phyloP scores from a whole-genome alignment of 2,888 invertebrate genomes.

The Andrena bucephala region DNA sequence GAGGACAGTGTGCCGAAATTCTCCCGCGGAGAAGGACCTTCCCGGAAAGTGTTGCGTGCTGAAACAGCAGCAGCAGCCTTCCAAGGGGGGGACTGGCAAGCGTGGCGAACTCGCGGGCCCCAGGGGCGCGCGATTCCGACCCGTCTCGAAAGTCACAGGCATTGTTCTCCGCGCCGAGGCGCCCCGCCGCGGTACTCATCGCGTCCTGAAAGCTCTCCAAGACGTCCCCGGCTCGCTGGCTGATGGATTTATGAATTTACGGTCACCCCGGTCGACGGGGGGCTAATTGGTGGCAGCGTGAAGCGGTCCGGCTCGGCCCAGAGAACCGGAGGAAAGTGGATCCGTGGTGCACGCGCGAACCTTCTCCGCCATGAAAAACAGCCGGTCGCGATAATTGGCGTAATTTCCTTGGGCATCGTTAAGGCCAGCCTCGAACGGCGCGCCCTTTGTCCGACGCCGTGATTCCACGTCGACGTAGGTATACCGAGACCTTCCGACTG shows the following conservation, averaged over 20 bases:
- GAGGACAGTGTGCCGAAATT: conserved; percentile 31
- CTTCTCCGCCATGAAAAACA: conserved; percentile 39
- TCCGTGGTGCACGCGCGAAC: conserved; percentile 1
- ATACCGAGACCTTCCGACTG: background rate
- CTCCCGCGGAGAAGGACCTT: conserved; percentile 12
- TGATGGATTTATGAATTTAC: conserved; percentile 79
- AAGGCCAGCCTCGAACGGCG: background rate
- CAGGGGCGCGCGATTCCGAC: conserved; percentile 56
- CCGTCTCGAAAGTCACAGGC: conserved; percentile 33
- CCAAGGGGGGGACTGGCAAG: conserved; percentile 25
- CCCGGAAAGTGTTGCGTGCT: conserved; percentile 29
- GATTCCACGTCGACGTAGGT: background rate
- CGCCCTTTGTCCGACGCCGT: background rate
- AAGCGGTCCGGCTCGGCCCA: conserved; percentile 46
- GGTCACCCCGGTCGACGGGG: conserved; percentile 71
- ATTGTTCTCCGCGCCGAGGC: conserved; percentile 67
- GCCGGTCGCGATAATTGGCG: conserved; percentile 51
- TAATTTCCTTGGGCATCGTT: conserved; percentile 51
- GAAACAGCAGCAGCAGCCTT: background rate
- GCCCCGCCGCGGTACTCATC: conserved; percentile 78
- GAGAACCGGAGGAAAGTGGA: conserved; percentile 8
- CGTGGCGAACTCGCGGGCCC: conserved; percentile 45
- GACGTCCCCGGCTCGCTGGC: conserved; percentile 35
- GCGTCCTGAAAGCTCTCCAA: conserved; percentile 64
- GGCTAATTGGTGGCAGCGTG: conserved; percentile 79